Evolutionary conservation across 2,888 invertebrate species (phyloP).

Genomic region (Agrochola lota): DNA sequence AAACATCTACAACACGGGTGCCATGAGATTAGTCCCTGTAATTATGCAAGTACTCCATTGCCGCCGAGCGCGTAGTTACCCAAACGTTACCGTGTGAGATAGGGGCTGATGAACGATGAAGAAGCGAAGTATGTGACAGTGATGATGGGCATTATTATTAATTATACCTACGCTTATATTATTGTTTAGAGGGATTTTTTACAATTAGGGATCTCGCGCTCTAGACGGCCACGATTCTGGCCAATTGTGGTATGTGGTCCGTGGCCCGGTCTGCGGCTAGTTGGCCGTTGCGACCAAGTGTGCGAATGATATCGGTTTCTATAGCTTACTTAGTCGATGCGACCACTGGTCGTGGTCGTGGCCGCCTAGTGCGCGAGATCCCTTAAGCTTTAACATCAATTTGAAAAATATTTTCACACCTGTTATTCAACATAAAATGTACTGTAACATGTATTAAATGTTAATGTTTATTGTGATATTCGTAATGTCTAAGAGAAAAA

Average conservation of each 20-base stretch:
- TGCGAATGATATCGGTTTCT: no score
- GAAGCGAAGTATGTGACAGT: neutral
- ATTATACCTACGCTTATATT: neutral
- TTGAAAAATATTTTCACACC: neutral
- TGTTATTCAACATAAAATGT: conserved; percentile 17
- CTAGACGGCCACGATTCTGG: no score
- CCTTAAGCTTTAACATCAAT: neutral
- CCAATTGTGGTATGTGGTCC: no score
- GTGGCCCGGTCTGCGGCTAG: no score
- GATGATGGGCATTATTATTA: conserved; percentile 1
- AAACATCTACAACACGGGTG: neutral
- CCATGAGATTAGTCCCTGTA: neutral
- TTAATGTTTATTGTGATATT: conserved; percentile 32
- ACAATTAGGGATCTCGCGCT: neutral
- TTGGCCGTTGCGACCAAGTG: no score
- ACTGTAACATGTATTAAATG: conserved; percentile 15
- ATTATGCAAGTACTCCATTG: neutral
- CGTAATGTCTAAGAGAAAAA: conserved; percentile 21
- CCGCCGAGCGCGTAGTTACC: no score
- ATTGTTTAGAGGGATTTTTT: conserved; percentile 1
- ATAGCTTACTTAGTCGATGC: no score
- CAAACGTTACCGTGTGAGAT: no score
- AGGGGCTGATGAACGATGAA: neutral
- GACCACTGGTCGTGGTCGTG: no score
- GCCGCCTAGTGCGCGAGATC: no score